A percentile compares a stretch with the other conserved stretches of the same genome.
Conservation (phyloP, 2,797 vertebrate species). For the Lutjanus argentimaculatus region DNA sequence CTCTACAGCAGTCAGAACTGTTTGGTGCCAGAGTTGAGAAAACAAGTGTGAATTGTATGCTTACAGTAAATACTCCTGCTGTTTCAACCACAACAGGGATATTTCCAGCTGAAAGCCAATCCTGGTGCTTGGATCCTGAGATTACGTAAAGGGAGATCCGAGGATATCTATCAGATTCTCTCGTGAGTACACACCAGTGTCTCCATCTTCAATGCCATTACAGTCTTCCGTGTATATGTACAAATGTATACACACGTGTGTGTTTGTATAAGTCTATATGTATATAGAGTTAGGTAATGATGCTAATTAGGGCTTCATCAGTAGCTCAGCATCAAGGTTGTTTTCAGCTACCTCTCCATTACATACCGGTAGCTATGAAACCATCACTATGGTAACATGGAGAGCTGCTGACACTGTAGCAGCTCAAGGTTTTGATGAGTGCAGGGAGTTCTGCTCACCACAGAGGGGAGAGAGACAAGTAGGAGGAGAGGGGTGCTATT, state of each 20-base stretch:
- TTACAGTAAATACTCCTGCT: slow-evolving; percentile 12
- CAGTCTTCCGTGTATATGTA: background rate
- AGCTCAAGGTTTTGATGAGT: slow-evolving; percentile 81
- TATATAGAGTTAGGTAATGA: slow-evolving; percentile 17
- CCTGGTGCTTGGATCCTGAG: slow-evolving; percentile 94
- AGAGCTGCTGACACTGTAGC: slow-evolving; percentile 77
- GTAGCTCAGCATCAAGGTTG: slow-evolving; percentile 62
- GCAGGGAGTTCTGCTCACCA: slow-evolving; percentile 73
- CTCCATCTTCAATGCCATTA: background rate
- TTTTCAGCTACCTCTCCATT: slow-evolving; percentile 61
- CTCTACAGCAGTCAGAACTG: background rate
- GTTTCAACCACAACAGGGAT: slow-evolving; percentile 87
- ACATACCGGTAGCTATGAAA: slow-evolving; percentile 61
- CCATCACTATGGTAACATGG: slow-evolving; percentile 83
- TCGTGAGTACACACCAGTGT: slow-evolving; percentile 86
- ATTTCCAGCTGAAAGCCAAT: slow-evolving; percentile 98
- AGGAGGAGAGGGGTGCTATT: slow-evolving; percentile 77
- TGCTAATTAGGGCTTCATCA: slow-evolving; percentile 58
- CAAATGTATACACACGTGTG: too few species aligned
- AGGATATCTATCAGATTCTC: slow-evolving; percentile 94
- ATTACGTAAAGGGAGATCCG: slow-evolving; percentile 93
- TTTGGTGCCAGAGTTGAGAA: background rate
- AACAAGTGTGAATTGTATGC: slow-evolving; percentile 23
- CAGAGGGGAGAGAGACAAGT: slow-evolving; percentile 66
- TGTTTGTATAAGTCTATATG: background rate